phyloP scores from a whole-genome alignment of 2,797 vertebrate genomes.

The Neostethus bicornis region DNA sequence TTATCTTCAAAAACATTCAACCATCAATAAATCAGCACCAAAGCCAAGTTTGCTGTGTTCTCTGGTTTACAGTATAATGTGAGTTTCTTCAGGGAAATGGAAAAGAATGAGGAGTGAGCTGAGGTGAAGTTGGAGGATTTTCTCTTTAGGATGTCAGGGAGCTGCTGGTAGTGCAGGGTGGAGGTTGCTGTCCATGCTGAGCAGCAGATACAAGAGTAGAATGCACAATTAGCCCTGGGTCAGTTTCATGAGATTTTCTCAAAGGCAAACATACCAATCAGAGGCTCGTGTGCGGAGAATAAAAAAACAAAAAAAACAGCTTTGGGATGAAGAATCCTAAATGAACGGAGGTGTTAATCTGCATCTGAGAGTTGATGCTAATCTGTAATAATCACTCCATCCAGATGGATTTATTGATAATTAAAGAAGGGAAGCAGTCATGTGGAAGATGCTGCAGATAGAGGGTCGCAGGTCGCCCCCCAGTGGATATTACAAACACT shows the following conservation, averaged over 20 bases:
- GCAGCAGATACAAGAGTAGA: conserved; percentile 38
- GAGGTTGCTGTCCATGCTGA: conserved; percentile 53
- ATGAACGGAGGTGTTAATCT: conserved; percentile 14
- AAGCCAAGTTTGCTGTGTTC: conserved; percentile 1
- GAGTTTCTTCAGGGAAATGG: neutral
- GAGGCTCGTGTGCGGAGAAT: conserved; percentile 26
- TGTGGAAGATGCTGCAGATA: conserved; percentile 36
- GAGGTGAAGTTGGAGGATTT: conserved; percentile 28
- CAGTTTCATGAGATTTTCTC: conserved; percentile 50
- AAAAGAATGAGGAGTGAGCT: conserved; percentile 2
- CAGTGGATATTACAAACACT: conserved; percentile 66
- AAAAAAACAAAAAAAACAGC: no score
- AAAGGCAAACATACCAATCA: conserved; percentile 55
- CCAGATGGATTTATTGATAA: conserved; percentile 4
- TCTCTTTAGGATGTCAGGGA: conserved; percentile 43
- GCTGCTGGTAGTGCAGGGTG: conserved; percentile 38
- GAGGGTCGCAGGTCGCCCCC: conserved; percentile 73
- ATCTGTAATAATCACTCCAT: conserved; percentile 21
- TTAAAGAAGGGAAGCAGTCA: conserved; percentile 10
- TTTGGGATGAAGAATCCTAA: conserved; percentile 9
- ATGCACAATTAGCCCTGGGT: conserved; percentile 63
- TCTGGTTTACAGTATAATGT: neutral
- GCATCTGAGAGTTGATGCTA: conserved; percentile 15
- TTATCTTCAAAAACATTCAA: conserved; percentile 17
- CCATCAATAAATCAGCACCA: conserved; percentile 4